Base-by-base conservation (phyloP, 2,113 vertebrate species). In the Pygoscelis antarcticus region DNA sequence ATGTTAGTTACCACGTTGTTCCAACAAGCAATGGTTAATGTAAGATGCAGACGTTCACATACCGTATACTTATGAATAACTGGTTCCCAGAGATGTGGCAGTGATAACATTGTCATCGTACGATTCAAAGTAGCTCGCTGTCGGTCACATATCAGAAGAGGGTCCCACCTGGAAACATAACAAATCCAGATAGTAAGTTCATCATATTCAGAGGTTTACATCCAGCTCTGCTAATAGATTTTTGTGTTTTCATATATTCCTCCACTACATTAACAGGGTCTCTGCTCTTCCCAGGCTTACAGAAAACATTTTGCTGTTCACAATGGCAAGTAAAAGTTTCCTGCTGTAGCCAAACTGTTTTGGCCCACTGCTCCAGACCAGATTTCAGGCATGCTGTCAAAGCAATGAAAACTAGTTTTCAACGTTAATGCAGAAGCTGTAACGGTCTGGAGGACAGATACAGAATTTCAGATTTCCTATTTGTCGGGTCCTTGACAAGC, bases 1-100 rank as follows among this genome's bases (percentile, higher is more conserved):
- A 4, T 36, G 54, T 89, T 94, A 91, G 93, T 96, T 94, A n/a
- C 77, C 68, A 26, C 5, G 22, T 42, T 93, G 83, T 57, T 89
- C 77, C 91, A 96, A 87, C 52, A 89, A 69, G 87, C 82, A 85
- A 16, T 6, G 30, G 75, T 65, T 96, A 97, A 97, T 93, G 78
- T 9, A 94, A 95, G 78, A 94, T 21, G 47, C 95, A 97, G 93
- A 85, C 40, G 0, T 83, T 88, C 87, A 97, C 94, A 87, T 97
- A 97, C 96, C 95, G 1, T 90, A 75, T 77, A 82, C 47, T 96
- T 91, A 80, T 83, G 95, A 94, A 83, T 91, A 95, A 88, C 91
- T 87, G 89, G 95, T 93, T 97, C 91, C 95, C 95, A 95, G 96
- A 97, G 95, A 97, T 97, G 93, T 74, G 89, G 93, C 93, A 97